phyloP scores from a whole-genome alignment of 2,888 invertebrate species.

The Acanthosepion pharaonis region DNA sequence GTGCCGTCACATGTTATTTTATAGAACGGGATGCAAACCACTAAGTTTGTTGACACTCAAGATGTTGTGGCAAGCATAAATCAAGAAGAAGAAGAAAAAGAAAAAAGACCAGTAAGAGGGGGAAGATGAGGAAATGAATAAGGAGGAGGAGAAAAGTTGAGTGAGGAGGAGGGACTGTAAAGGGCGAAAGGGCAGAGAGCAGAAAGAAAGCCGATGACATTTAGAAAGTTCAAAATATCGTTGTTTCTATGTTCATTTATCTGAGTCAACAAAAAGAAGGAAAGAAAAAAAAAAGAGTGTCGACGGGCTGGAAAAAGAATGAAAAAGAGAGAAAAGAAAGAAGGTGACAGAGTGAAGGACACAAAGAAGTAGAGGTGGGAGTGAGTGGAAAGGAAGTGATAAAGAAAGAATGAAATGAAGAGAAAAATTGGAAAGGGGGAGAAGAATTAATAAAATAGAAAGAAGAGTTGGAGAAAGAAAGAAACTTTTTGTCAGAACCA shows the following conservation, averaged over 20 bases:
- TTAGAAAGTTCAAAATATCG: slow-evolving; percentile 12
- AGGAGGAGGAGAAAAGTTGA: background rate
- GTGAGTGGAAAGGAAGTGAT: background rate
- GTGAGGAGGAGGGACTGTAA: background rate
- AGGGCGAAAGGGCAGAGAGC: background rate
- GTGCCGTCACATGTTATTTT: background rate
- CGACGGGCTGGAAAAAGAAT: background rate
- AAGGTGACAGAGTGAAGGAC: too few relatives aligned
- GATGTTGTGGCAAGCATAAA: background rate
- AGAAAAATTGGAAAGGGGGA: background rate
- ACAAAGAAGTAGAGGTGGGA: background rate
- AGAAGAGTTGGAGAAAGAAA: background rate
- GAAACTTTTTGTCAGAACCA: too few relatives aligned
- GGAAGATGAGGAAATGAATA: background rate
- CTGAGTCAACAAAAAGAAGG: background rate
- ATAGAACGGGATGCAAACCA: background rate
- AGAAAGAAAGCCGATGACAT: background rate
- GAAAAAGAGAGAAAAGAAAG: background rate
- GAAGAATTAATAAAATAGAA: background rate
- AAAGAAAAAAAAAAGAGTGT: background rate
- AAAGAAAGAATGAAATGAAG: background rate
- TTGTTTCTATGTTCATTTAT: background rate
- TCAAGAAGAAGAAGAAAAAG: background rate
- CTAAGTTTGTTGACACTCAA: background rate
- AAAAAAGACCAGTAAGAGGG: background rate